Conservation (phyloP, 1,140 invertebrate species). For the Homalodisca vitripennis region DNA sequence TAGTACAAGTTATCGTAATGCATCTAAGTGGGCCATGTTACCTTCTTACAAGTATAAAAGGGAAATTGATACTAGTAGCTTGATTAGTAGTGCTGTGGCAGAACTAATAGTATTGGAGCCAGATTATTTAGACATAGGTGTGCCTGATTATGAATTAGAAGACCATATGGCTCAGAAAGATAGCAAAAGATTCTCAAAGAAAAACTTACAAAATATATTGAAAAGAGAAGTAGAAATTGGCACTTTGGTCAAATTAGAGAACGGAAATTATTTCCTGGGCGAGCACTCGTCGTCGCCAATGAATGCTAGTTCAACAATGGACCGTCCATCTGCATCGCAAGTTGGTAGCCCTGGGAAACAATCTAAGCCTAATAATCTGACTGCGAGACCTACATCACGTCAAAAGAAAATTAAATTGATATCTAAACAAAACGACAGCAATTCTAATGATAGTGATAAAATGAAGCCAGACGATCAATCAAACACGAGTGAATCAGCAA, state of each 20-base stretch:
- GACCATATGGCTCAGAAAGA: conserved; percentile 62
- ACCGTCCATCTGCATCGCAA: conserved; percentile 2
- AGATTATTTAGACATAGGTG: conserved; percentile 67
- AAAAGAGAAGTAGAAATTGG: conserved; percentile 64
- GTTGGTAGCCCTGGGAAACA: conserved; percentile 22
- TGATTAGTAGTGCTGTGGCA: conserved; percentile 64
- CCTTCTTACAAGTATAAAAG: conserved; percentile 52
- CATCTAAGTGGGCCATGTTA: conserved; percentile 64
- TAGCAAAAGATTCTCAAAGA: conserved; percentile 60
- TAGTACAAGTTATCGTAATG: conserved; percentile 79
- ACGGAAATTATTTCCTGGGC: conserved; percentile 65
- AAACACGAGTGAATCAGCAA: conserved; percentile 23
- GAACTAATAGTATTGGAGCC: conserved; percentile 67
- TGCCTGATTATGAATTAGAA: conserved; percentile 62
- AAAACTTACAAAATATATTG: conserved; percentile 63
- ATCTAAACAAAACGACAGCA: conserved; percentile 10
- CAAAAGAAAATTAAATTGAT: conserved; percentile 24
- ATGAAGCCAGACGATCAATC: conserved; percentile 22
- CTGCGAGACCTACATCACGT: conserved; percentile 3
- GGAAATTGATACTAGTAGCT: conserved; percentile 46
- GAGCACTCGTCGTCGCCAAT: conserved; percentile 20
- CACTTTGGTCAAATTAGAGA: conserved; percentile 62
- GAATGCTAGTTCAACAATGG: conserved; percentile 28
- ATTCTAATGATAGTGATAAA: conserved; percentile 21
- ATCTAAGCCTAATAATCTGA: not conserved